Conservation (phyloP, 2,797 vertebrate species). For the Steatocranus sp. region DNA sequence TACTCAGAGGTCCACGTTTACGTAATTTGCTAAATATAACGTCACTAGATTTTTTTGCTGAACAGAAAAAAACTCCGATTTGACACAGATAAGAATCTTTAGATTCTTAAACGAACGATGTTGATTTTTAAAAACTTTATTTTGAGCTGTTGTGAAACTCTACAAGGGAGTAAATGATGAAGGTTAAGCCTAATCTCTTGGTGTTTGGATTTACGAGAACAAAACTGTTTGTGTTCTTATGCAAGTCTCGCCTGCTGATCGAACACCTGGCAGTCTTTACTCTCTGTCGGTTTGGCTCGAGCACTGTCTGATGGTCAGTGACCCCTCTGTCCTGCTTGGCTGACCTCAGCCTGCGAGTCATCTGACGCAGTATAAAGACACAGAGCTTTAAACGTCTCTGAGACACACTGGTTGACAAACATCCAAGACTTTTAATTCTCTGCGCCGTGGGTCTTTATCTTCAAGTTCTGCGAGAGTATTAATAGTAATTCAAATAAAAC, state of each 20-base stretch:
- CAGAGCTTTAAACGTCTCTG: slow-evolving; percentile 13
- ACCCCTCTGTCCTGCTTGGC: background rate
- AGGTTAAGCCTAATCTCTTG: background rate
- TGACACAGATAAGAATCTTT: background rate
- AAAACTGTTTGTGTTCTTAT: slow-evolving; percentile 7
- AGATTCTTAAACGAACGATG: background rate
- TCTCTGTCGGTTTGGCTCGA: background rate
- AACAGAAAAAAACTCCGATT: background rate
- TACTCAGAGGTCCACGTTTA: slow-evolving; percentile 1
- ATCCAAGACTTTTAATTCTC: background rate
- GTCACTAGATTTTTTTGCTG: background rate
- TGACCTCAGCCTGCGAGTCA: background rate
- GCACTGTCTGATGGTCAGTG: slow-evolving; percentile 7
- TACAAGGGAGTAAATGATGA: background rate
- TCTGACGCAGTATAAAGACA: slow-evolving; percentile 30
- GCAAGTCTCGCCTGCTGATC: slow-evolving; percentile 10
- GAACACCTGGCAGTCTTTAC: background rate
- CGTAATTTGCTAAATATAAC: background rate
- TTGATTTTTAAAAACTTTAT: background rate
- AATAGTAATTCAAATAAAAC: background rate
- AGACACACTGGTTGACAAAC: background rate
- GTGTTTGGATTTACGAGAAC: background rate
- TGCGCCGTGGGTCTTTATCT: background rate
- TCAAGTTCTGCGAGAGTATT: background rate
- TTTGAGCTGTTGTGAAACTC: background rate